Evolutionary conservation across 1,140 invertebrate species (phyloP), one percentile per base, ranked within the genome.

Genomic region (Cryptotermes secundus): DNA sequence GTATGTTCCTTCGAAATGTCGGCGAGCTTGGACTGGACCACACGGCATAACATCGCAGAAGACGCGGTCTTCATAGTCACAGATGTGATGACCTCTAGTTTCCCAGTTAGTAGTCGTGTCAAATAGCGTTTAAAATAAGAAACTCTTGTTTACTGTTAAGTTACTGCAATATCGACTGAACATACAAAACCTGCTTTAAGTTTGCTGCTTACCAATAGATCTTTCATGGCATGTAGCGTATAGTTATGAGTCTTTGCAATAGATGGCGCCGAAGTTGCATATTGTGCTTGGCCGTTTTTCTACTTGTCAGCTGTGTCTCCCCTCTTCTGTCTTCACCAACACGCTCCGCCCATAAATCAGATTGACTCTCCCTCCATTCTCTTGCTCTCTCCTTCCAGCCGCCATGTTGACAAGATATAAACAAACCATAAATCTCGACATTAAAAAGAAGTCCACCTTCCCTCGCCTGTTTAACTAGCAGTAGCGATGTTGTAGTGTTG

Each of bases 321-420:
- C 59, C 59, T 72, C 59, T 72, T n/a, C 59, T 72, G 59, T 72
- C 59, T 31, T 72, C 59, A 72, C 59, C 26, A 72, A 34, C 81
- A 82, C 81, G 81, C 81, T 82, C 81, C 81, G 81, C 81, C 81
- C 81, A 82, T 82, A 82, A 82, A 82, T 82, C 81, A 82, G 81
- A n/a, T 72, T 26, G 59, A 31, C 59, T 72, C 59, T 72, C 59
- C n/a, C 59, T 72, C 59, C 59, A 72, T 72, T 72, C 59, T 72
- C 9, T 31, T 9, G 9, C 38, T 82, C 81, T 59, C 81, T 59
- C 35, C 12, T 49, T 34, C 81, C 26, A 82, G 81, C 81, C 42
- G 81, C 81, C 81, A 82, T 82, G 81, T 82, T 82, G 81, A 82
- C 81, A 82, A 82, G 81, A 82, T 82, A 82, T 82, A 82, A 82